Evolutionary conservation across 2,113 vertebrate genomes (phyloP), one percentile per base, ranked within the genome.

Genomic region (Melanerpes formicivorus): DNA sequence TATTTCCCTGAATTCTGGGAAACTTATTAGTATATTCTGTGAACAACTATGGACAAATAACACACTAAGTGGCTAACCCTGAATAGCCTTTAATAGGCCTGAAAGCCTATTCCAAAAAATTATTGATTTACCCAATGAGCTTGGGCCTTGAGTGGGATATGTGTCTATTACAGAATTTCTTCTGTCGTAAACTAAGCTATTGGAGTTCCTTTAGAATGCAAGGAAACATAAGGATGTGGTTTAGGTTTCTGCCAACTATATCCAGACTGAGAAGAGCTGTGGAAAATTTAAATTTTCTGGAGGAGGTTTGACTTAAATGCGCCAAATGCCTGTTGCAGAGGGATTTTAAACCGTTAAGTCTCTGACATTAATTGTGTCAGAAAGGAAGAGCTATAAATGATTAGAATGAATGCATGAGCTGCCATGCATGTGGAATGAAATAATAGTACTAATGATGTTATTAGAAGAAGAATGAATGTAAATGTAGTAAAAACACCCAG

Each of bases 211-310:
- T 94, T 76, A 92, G 78, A 93, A 10, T 66, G 15, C 75, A 79
- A 66, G 32, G 34, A 34, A 54, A 92, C 18, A 85, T 73, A 70
- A 82, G 65, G 77, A 91, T 91, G 26, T 82, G 16, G 42, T 74
- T 71, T 56, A 69, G 78, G 7, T 78, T 80, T n/a, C 56, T 90
- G 72, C 81, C 89, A 96, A 30, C 26, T 87, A 21, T 80, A 73
- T 60, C 9, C 54, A 96, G 91, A 69, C 58, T 77, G 76, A 80
- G 73, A 71, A 93, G 60, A 59, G 52, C 67, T 90, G 69, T 93
- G 93, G 66, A 95, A 90, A 96, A 92, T 69, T 19, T 78, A 69
- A 80, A 86, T 95, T 93, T 97, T 93, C 95, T n/a, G 72, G 83
- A 90, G 60, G 71, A 88, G 32, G 15, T 89, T 88, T 86, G 54